These are phyloP conservation scores for Callocephalon fimbriatum DNA, from an alignment of 2,113 vertebrate species.

Conservation along the genomic window DNA sequence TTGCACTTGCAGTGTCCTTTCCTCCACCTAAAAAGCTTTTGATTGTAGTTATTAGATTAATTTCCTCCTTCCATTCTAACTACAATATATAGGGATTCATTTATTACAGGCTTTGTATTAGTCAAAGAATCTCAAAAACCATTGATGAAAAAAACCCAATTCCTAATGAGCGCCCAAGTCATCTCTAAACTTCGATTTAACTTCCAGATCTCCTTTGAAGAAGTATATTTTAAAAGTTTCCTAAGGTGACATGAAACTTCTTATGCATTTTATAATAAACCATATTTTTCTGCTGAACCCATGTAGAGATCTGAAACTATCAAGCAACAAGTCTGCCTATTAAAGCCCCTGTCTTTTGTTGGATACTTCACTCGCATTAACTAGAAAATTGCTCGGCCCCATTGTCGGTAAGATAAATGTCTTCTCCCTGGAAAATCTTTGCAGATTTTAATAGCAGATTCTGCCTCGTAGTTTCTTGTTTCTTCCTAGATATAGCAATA, in stretches of 20 bases:
- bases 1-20: background rate
- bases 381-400: background rate
- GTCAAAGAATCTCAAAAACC: background rate
- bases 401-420: background rate
- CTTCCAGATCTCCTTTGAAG: conserved; percentile 30
- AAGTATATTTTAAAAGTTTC: conserved; percentile 14
- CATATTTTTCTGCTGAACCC: background rate
- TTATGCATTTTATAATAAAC: background rate
- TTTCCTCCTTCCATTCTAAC: background rate
- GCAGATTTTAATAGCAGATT: conserved; percentile 45
- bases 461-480: conserved; percentile 36
- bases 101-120: background rate
- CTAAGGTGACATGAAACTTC: conserved; percentile 19
- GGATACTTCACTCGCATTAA: background rate
- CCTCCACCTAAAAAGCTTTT: background rate
- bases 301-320: conserved; percentile 25
- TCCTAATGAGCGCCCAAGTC: background rate
- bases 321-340: background rate
- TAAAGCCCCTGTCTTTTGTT: background rate
- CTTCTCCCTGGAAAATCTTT: background rate
- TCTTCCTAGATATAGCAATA: conserved; percentile 26
- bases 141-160: background rate
- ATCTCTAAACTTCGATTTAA: background rate
- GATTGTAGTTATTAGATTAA: background rate
- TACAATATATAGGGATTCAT: background rate